Base-by-base conservation (phyloP, 2,113 vertebrate genomes). In the Hippolais icterina region DNA sequence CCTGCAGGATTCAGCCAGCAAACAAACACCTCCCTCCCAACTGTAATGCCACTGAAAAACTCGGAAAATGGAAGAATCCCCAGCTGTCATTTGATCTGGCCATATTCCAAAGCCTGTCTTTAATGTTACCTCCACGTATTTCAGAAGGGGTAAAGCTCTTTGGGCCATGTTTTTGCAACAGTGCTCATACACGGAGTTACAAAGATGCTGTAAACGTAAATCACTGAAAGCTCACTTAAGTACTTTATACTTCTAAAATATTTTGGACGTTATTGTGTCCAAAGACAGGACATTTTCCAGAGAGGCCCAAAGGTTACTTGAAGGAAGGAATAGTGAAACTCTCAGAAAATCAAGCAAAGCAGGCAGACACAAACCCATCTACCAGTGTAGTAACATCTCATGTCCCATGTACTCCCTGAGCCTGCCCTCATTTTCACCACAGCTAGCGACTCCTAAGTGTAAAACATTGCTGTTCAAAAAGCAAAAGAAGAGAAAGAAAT, bases 111-210 rank as follows among this genome's bases (percentile, higher is more conserved):
- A 71, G 3, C 16, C 33, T 17, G 0, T 11, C 86, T 35, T 70
- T 56, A n/a, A 72, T 46, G 64, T 61, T 53, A 69, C 41, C 52
- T 83, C 46, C 41, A 44, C 29, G 33, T 75, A 27, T 47, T 85
- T 76, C 35, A 35, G 33, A 27, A 87, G 59, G 20, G 15, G 0
- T 17, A 63, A 70, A 68, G 65, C 56, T 56, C 61, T 42, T 66
- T 1, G 2, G 27, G 42, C 15, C 0, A 0, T 6, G 10, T 16
- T 75, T 78, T 5, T 31, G 25, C 33, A 37, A 35, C 18, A 42
- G 37, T 3, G 56, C 11, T 82, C 23, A 6, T 10, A 39, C 4
- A 56, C 1, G 14, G 63, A 59, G 44, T 68, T 42, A 72, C 15
- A 72, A 66, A 69, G 41, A 69, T 39, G 16, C 25, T 31, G 54